A percentile compares a stretch with the other conserved stretches of the same genome.
Conservation (phyloP, 1,140 invertebrate species). For the Musca vetustissima region DNA sequence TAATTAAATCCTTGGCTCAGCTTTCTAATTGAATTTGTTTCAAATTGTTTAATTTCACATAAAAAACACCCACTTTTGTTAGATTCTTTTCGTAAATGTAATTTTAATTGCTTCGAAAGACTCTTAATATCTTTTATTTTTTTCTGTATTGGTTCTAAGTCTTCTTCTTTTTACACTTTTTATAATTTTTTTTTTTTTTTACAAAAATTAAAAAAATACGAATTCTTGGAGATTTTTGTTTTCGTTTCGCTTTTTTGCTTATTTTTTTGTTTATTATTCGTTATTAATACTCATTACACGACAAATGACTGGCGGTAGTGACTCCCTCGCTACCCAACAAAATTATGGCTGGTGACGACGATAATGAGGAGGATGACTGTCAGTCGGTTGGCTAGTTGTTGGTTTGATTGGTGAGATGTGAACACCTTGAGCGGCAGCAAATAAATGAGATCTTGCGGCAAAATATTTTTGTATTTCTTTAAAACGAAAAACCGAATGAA, state of each 20-base stretch:
- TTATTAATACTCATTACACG: neutral
- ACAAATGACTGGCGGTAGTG: neutral
- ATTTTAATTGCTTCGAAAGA: too few species aligned
- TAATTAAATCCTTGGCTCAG: too few species aligned
- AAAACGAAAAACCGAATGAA: conserved; percentile 35
- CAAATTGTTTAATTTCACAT: too few species aligned
- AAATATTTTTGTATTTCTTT: conserved; percentile 49
- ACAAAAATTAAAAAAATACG: too few species aligned
- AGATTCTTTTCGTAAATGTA: too few species aligned
- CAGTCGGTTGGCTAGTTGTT: too few species aligned
- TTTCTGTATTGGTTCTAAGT: too few species aligned
- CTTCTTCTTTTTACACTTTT: too few species aligned
- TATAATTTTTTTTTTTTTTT: too few species aligned
- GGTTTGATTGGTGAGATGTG: conserved; percentile 51
- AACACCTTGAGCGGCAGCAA: conserved; percentile 50
- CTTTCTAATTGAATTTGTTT: too few species aligned
- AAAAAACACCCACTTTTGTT: too few species aligned
- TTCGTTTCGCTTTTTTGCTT: neutral
- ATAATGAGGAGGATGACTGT: neutral
- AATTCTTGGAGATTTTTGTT: neutral
- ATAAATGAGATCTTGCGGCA: conserved; percentile 54
- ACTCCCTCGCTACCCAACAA: neutral
- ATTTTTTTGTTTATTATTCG: neutral
- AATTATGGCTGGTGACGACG: neutral
- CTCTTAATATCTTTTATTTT: too few species aligned